Evolutionary conservation across 2,113 vertebrate species (phyloP).

Genomic region (Dinomys branickii): DNA sequence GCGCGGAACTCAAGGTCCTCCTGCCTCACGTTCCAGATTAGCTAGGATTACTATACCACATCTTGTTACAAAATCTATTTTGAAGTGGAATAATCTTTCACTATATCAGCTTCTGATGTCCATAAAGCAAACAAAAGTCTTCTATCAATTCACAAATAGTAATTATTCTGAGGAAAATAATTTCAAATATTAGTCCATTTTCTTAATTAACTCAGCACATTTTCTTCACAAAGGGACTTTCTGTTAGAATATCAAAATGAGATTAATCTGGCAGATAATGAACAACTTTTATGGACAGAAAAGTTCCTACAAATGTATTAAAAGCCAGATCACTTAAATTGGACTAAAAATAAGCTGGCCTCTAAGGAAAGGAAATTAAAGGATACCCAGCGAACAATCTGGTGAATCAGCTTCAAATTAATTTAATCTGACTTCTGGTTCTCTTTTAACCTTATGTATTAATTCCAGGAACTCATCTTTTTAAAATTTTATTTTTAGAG

Average conservation of each 20-base stretch:
- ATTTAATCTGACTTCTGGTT: background rate
- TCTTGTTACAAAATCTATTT: background rate
- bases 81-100: background rate
- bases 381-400: background rate
- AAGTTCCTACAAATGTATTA: background rate
- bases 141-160: background rate
- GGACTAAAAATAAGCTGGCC: background rate
- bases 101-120: background rate
- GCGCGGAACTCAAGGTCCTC: background rate
- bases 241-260: background rate
- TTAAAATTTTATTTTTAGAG: too few relatives aligned
- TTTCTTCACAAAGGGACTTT: background rate
- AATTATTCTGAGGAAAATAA: background rate
- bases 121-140: background rate
- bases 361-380: background rate
- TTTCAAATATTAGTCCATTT: background rate
- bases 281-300: background rate
- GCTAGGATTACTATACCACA: background rate
- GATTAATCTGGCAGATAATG: background rate
- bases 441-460: background rate
- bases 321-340: background rate
- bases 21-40: background rate
- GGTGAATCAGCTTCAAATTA: background rate
- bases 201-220: background rate
- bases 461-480: background rate